Conservation (phyloP, 2,797 vertebrate species). For the Ctenosaura bakeri region DNA sequence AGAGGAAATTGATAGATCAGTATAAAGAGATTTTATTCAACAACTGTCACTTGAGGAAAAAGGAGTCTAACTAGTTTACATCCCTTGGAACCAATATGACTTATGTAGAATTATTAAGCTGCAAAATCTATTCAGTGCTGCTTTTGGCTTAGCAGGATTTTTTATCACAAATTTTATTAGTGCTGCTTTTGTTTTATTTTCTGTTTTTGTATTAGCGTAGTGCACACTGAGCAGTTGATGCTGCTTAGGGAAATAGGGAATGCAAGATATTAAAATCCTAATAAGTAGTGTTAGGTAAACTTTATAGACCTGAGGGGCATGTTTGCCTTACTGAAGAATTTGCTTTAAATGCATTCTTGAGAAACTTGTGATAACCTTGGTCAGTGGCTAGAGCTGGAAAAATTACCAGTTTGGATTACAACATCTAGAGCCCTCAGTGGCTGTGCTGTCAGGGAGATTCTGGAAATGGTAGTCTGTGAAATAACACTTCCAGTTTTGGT, state of each 20-base stretch:
- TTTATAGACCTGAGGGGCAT: not conserved
- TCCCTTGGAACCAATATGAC: not conserved
- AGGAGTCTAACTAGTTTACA: not conserved
- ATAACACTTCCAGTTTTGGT: not conserved
- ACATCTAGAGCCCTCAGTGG: too few relatives aligned
- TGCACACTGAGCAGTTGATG: not conserved
- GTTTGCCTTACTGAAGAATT: not conserved
- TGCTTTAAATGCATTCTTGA: too few relatives aligned
- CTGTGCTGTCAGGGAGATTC: too few relatives aligned
- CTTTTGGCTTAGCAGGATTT: slow-evolving; percentile 1
- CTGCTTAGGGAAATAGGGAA: not conserved
- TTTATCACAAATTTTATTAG: slow-evolving; percentile 2
- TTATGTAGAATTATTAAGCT: slow-evolving; percentile 9
- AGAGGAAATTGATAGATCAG: slow-evolving; percentile 1
- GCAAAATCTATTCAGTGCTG: not conserved
- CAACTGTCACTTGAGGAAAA: not conserved
- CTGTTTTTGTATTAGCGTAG: not conserved
- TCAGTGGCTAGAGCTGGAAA: too few relatives aligned
- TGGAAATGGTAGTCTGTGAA: too few relatives aligned
- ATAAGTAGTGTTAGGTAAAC: not conserved
- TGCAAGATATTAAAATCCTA: slow-evolving; percentile 1
- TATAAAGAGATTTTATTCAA: not conserved
- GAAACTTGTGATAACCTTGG: too few relatives aligned
- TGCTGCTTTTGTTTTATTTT: not conserved
- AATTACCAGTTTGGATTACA: too few relatives aligned